Base-by-base conservation (phyloP, 1,140 invertebrate genomes). In the Callitettix versicolor region DNA sequence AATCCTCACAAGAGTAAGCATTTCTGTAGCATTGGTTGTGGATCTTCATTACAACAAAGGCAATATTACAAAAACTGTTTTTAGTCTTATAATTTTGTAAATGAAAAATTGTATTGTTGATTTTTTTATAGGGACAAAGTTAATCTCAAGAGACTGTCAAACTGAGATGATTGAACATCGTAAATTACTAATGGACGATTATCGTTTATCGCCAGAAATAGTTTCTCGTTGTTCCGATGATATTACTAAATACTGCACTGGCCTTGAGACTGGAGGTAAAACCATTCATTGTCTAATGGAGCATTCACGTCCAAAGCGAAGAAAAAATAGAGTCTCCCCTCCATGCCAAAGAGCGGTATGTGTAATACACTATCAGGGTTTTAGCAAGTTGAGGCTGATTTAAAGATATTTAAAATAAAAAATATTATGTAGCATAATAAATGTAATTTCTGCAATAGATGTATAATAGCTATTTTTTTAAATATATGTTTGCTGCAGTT, bases 241-340 rank as follows among this genome's bases (percentile, higher is more conserved):
- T 67, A 93, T 96, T 55, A 73, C 75, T 24, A 77, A 68, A 18
- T 83, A 84, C 65, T 91, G 87, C 67, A 61, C 60, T 22, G 68
- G 65, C 6, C 69, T 89, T 48, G 85, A 91, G 69, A 68, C 81
- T 52, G 86, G 84, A 22, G 92, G 92, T 0, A 84, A 84, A 65
- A 96, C 93, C 0, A 85, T 99, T 59, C 95, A 98, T 70, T 99
- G 95, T 69, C 72, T 99, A 41, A 94, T 99, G 91, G 85, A 89
- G 49, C 84, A 93, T 71, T 86, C 91, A 3, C 78, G 82, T 60
- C 57, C 69, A 14, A 72, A 76, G 22, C 80, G 78, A 55, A 77
- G 73, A 52, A 73, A 73, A 60, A 75, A 76, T 33, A 74, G 80
- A 61, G 78, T 90, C 3, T 77, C 80, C 15, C 64, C 76, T 12